Percentiles rank a stretch among this genome's conserved stretches.
phyloP scores from a whole-genome alignment of 64 coral and sea anemone genomes.

The Pocillopora verrucosa region DNA sequence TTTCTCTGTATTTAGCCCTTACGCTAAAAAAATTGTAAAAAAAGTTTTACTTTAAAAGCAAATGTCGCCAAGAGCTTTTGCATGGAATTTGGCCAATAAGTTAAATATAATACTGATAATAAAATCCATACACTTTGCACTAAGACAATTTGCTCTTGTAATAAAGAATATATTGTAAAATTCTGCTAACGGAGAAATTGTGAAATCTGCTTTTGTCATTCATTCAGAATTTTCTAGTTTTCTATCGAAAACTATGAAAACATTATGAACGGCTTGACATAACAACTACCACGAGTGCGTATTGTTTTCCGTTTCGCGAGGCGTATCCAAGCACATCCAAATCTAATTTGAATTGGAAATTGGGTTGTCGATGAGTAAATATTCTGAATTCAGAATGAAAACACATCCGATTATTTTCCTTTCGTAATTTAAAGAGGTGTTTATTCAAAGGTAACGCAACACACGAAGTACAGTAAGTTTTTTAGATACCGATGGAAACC shows the following conservation, averaged over 20 bases:
- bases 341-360: slow-evolving; percentile 72
- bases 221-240: neutral
- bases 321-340: neutral
- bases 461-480: neutral
- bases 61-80: neutral
- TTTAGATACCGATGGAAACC: neutral
- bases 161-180: neutral
- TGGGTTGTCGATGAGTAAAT: neutral
- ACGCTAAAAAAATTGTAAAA: no score
- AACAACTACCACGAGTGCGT: neutral
- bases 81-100: neutral
- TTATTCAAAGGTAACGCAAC: neutral
- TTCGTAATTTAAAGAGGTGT: neutral
- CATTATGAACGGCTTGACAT: neutral
- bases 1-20: no score
- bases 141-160: neutral
- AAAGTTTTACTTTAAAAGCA: no score
- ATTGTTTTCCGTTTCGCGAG: neutral
- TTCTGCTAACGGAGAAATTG: neutral
- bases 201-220: neutral
- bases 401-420: slow-evolving; percentile 1
- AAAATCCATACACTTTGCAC: neutral
- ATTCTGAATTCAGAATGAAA: neutral
- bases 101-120: neutral
- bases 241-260: neutral